A percentile compares a stretch with the other conserved stretches of the same genome.
phyloP scores from a whole-genome alignment of 2,888 invertebrate genomes.

The Seladonia tumulorum region DNA sequence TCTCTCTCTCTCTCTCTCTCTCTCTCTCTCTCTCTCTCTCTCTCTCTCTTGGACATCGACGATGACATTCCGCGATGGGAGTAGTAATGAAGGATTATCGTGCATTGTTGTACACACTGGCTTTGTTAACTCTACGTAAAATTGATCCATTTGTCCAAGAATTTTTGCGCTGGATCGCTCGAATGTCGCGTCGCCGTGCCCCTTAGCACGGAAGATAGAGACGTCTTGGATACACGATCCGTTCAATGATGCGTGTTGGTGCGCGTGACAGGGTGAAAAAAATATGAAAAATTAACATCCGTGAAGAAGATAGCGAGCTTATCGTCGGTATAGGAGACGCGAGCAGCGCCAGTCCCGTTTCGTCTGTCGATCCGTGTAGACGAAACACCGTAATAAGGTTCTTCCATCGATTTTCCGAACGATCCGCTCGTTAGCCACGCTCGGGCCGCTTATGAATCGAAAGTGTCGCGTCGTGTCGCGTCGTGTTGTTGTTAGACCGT shows the following conservation, averaged over 20 bases:
- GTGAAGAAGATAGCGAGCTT: conserved; percentile 73
- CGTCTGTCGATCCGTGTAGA: conserved; percentile 47
- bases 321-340: conserved; percentile 64
- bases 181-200: conserved; percentile 38
- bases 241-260: conserved; percentile 25
- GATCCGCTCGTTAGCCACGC: background rate
- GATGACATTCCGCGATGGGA: background rate
- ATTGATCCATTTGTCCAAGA: background rate
- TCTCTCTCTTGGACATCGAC: background rate
- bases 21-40: no score
- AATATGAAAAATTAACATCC: conserved; percentile 74
- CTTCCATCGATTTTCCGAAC: background rate
- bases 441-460: background rate
- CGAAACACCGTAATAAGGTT: conserved; percentile 16
- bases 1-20: background rate
- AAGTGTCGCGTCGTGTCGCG: background rate
- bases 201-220: conserved; percentile 22
- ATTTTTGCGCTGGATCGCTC: conserved; percentile 1
- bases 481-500: background rate
- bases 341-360: conserved; percentile 63
- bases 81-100: no score
- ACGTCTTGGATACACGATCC: conserved; percentile 18
- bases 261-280: conserved; percentile 6
- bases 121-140: background rate
- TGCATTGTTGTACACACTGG: no score